These are phyloP conservation scores for Brachionus rubens DNA, from an alignment of 1,140 invertebrate genomes.

Conservation along the genomic window DNA sequence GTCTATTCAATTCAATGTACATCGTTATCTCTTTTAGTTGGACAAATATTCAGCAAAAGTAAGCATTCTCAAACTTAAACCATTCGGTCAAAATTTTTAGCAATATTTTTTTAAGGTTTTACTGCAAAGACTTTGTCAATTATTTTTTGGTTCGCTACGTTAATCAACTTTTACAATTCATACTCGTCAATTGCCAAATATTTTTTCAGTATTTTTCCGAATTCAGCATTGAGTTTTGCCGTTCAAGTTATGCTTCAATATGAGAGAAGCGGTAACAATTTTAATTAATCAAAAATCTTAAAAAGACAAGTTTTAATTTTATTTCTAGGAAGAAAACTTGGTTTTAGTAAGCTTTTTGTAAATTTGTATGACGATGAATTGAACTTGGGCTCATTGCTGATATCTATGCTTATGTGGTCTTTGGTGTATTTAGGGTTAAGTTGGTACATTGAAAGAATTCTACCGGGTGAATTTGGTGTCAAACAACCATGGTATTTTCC, in stretches of 20 bases:
- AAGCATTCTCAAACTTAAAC: neutral
- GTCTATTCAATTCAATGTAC: constrained; percentile 27
- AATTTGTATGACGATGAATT: constrained; percentile 23
- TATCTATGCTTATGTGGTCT: constrained; percentile 1
- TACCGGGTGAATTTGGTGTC: constrained; percentile 34
- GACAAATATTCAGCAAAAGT: constrained; percentile 45
- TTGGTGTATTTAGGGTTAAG: neutral
- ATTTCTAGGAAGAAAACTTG: constrained; percentile 4
- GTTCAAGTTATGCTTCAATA: constrained; percentile 42
- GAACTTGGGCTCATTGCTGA: constrained; percentile 5
- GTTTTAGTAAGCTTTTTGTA: neutral
- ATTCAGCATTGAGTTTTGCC: constrained; percentile 31
- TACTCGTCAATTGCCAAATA: constrained; percentile 11
- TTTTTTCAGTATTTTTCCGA: constrained; percentile 40
- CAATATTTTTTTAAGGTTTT: constrained; percentile 20
- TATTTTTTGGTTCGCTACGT: constrained; percentile 29
- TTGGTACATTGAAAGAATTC: constrained; percentile 41
- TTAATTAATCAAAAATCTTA: neutral
- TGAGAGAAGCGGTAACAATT: constrained; percentile 42
- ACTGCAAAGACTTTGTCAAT: constrained; percentile 39
- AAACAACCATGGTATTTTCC: constrained; percentile 42
- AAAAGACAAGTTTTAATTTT: too few species aligned
- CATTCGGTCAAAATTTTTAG: neutral
- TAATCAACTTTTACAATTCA: constrained; percentile 28
- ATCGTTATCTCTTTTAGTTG: constrained; percentile 18